Conservation (phyloP, 2,797 vertebrate species). For the Enteromius argenteus region DNA sequence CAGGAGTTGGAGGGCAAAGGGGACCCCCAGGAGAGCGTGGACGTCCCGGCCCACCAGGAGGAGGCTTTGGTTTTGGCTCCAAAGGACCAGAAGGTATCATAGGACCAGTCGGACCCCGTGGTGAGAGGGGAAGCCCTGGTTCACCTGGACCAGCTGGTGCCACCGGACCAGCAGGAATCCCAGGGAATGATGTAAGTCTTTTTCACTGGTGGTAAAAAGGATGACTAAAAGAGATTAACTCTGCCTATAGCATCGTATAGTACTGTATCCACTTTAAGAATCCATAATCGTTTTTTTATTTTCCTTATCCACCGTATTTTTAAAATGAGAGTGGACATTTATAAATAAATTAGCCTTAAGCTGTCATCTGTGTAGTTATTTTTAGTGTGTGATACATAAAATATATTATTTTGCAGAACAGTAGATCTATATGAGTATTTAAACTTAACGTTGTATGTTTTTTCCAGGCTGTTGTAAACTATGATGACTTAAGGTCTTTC, state of each 20-base stretch:
- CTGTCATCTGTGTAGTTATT: neutral
- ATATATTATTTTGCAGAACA: neutral
- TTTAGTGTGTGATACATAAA: neutral
- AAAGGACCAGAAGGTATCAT: constrained; percentile 88
- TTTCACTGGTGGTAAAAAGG: neutral
- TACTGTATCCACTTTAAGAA: neutral
- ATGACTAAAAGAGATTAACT: neutral
- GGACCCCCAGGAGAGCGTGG: constrained; percentile 92
- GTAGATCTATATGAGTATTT: neutral
- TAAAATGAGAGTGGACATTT: neutral
- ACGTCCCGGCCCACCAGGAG: constrained; percentile 86
- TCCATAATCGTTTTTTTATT: neutral
- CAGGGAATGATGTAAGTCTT: constrained; percentile 86
- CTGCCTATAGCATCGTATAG: neutral
- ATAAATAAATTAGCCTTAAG: neutral
- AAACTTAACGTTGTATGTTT: neutral
- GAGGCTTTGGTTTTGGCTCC: constrained; percentile 74
- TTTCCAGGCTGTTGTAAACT: constrained; percentile 88
- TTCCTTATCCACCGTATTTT: neutral
- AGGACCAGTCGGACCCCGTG: constrained; percentile 86
- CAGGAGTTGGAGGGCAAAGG: constrained; percentile 82
- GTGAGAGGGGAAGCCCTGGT: constrained; percentile 88
- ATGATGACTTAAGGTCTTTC: constrained; percentile 93
- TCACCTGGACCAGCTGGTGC: constrained; percentile 79
- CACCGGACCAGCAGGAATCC: constrained; percentile 79